Base-by-base conservation (phyloP, 2,888 invertebrate genomes). In the Tinea trinotella region DNA sequence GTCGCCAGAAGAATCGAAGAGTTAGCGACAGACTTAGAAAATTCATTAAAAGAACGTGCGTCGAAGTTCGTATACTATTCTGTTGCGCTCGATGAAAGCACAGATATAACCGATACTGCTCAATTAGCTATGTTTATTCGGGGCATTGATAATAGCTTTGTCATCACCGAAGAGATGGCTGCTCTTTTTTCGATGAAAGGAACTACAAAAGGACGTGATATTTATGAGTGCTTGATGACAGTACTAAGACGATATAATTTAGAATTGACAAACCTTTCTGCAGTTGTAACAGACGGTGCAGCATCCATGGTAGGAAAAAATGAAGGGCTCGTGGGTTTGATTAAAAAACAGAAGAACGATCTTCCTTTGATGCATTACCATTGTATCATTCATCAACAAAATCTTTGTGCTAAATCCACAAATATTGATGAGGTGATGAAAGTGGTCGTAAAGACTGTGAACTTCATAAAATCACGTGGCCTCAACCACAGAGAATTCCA, bases 291-390 rank as follows among this genome's bases (percentile, higher is more conserved):
- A 57, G 60, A 62, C 60, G 58, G 61, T 59, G 59, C 58, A 59
- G 59, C 61, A 57, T 60, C 61, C 59, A 61, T 61, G 60, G 60
- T 61, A 52, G 59, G 59, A 58, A 60, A 60, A 56, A 58, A 57
- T 57, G 57, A 56, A 59, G 57, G 55, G 56, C 54, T 54, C 55
- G 56, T 57, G 53, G 58, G 59, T 56, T 59, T 59, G 54, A 59
- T 57, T 9, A 60, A 59, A 60, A 61, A 59, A 59, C 59, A 60
- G 62, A 61, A 59, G 59, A 60, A 59, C 58, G 61, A 62, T 54
- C 7, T 22, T 5, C 4, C 3, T 22, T 22, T 59, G 58, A 57
- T 59, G 57, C 58, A 58, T 57, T 59, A 62, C 49, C 58, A 59
- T 60, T 60, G 58, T 60, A 57, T 60, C 55, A 58, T 59, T 55